Evolutionary conservation across 1,140 invertebrate species (phyloP), one percentile per base, ranked within the genome.

Genomic region (Drosophila pseudoobscura): DNA sequence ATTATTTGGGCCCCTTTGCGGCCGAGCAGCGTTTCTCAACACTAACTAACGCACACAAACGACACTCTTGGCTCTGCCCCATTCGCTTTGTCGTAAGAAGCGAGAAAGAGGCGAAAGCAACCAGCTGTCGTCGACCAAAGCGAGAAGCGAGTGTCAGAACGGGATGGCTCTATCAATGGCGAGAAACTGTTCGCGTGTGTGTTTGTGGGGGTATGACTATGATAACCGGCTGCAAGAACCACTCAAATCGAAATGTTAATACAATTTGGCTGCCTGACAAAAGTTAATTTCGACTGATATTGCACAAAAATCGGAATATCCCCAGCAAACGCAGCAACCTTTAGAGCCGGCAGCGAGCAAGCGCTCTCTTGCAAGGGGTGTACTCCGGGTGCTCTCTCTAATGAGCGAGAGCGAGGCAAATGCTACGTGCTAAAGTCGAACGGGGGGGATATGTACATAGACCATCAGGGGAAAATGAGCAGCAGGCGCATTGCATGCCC

Each of bases 171-270:
- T 43, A 47, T 49, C 20, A 56, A 63, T 74, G 60, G 71, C 63
- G 56, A 70, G 56, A 54, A 64, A 52, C 39, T 76, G 73, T 63
- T 41, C 57, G 47, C 46, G 50, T 75, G 43, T 66, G 65, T 84
- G 53, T 80, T 76, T 54, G 69, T 73, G 80, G 76, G 76, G 73
- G 68, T 76, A 80, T 74, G 80, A 84, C 78, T 71, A 72, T 80
- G 75, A 76, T 85, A 85, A 87, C 82, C 82, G 82, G 82, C 82
- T 77, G 65, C 69, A 82, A 61, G 60, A 55, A 80, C 76, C 57
- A 79, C 55, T 69, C 22, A 59, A 76, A 74, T 69, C 68, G 39
- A 20, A 45, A 43, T 58, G 39, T 35, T 43, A 35, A 51, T 57
- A 15, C 13, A 51, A 63, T 64, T 55, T 63, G 26, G 35, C 63